A percentile compares a stretch with the other conserved stretches of the same genome.
phyloP scores from a whole-genome alignment of 2,888 invertebrate species.

The Microplitis manilae region DNA sequence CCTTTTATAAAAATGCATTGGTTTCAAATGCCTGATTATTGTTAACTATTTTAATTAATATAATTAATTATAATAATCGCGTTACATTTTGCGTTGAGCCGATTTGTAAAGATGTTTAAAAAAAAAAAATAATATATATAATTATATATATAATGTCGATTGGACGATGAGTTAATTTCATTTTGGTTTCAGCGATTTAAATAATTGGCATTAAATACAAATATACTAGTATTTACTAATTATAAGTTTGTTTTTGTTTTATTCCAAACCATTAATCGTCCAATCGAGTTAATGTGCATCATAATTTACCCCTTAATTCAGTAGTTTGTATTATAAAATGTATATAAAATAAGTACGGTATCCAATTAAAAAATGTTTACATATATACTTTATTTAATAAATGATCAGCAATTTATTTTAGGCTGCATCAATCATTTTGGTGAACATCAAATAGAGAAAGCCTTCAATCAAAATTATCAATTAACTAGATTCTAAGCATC shows the following conservation, averaged over 20 bases:
- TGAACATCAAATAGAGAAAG: slow-evolving; percentile 34
- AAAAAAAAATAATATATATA: not conserved
- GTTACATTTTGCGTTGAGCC: not conserved
- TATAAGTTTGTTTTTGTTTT: slow-evolving; percentile 15
- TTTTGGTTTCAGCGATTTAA: slow-evolving; percentile 25
- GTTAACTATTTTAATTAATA: not conserved
- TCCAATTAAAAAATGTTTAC: slow-evolving; percentile 54
- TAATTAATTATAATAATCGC: not conserved
- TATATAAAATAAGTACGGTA: slow-evolving; percentile 62
- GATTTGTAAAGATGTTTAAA: not conserved
- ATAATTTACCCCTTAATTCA: slow-evolving; percentile 49
- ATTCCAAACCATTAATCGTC: slow-evolving; percentile 42
- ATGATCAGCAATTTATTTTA: slow-evolving; percentile 31
- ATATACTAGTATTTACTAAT: slow-evolving; percentile 4
- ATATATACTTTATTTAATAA: slow-evolving; percentile 35
- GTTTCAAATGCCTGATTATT: slow-evolving; percentile 20
- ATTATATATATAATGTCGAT: not conserved
- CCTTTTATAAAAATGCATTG: slow-evolving; percentile 22
- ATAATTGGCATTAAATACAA: not conserved
- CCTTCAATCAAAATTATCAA: not conserved
- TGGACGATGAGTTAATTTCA: slow-evolving; percentile 3
- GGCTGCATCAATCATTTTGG: slow-evolving; percentile 44
- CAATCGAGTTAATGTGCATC: slow-evolving; percentile 47
- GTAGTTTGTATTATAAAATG: slow-evolving; percentile 54
- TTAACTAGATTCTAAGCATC: not conserved